These are phyloP conservation scores for Scytalopus superciliaris DNA, from an alignment of 2,113 vertebrate genomes.

Conservation along the genomic window DNA sequence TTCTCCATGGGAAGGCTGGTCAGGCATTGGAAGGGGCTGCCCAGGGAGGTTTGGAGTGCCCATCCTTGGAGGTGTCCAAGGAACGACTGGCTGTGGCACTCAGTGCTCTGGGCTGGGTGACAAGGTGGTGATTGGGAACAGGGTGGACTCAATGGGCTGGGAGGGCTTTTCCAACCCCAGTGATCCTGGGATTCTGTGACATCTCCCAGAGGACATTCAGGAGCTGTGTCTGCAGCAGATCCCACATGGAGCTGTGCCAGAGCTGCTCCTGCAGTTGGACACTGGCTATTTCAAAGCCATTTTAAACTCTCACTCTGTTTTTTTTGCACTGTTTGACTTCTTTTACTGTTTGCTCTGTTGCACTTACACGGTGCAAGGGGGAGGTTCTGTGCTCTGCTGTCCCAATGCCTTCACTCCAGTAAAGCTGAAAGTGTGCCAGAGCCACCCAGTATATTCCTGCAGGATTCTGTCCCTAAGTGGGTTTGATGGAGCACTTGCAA, in stretches of 20 bases:
- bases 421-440: neutral
- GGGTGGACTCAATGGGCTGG: neutral
- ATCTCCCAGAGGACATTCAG: fast-evolving
- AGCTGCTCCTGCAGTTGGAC: neutral
- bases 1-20: neutral
- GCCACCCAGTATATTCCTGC: neutral
- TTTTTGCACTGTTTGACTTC: neutral
- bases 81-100: neutral
- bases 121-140: neutral
- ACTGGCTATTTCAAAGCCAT: neutral
- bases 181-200: neutral
- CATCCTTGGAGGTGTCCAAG: neutral
- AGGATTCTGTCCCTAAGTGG: neutral
- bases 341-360: neutral
- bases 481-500: neutral
- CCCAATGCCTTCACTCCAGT: neutral
- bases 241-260: neutral
- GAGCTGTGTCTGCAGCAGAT: neutral
- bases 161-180: neutral
- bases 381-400: neutral
- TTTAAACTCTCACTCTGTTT: neutral
- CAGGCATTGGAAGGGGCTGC: neutral
- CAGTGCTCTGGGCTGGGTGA: neutral
- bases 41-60: neutral
- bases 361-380: neutral